Conservation (phyloP, 1,140 invertebrate species). For the Phortica variegata region DNA sequence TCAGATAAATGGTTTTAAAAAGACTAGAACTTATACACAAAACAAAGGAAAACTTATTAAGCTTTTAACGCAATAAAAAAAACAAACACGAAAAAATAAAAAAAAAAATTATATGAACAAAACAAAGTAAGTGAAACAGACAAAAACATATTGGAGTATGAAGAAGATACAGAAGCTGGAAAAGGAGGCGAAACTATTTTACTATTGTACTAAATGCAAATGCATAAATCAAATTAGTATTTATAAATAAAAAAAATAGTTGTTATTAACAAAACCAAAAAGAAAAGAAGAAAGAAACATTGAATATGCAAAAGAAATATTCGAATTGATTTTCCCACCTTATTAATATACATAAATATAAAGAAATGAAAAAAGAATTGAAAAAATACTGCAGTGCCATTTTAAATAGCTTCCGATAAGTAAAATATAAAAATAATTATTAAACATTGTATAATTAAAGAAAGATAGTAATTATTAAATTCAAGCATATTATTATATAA, state of each 20-base stretch:
- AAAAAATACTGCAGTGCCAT: conserved; percentile 55
- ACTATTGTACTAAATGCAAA: too few species aligned
- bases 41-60: conserved; percentile 24
- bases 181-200: too few species aligned
- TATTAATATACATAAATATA: conserved; percentile 46
- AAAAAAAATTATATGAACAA: neutral
- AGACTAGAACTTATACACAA: too few species aligned
- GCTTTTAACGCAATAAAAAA: conserved; percentile 54
- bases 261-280: neutral
- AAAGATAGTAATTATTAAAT: neutral
- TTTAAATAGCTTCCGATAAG: conserved; percentile 57
- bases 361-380: conserved; percentile 27
- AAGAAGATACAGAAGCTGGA: conserved; percentile 18
- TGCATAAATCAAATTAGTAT: too few species aligned
- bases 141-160: neutral
- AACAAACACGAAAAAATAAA: conserved; percentile 25
- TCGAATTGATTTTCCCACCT: conserved; percentile 57
- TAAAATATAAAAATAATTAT: conserved; percentile 22
- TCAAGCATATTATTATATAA: conserved; percentile 23
- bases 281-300: neutral
- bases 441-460: conserved; percentile 4
- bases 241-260: neutral
- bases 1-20: too few species aligned
- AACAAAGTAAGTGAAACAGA: neutral
- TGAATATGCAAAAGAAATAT: conserved; percentile 18